These are phyloP conservation scores for Valencia hispanica DNA, from an alignment of 2,797 vertebrate genomes.

Conservation along the genomic window DNA sequence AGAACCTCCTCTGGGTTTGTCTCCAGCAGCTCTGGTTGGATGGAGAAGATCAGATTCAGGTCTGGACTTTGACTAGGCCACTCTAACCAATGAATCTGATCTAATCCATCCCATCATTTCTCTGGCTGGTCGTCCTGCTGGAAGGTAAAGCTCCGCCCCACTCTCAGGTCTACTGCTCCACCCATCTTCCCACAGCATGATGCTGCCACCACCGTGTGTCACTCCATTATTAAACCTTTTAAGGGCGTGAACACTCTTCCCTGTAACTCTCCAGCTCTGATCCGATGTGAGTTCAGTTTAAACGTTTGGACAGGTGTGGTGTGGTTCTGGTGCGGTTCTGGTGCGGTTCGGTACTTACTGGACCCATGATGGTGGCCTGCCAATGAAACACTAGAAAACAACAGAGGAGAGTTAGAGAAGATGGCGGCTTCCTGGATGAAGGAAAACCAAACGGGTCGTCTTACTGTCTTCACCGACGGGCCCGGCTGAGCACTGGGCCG, in stretches of 20 bases:
- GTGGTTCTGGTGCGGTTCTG: neutral
- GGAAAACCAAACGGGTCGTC: slow-evolving; percentile 27
- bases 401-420: neutral
- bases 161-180: too few species aligned
- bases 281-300: neutral
- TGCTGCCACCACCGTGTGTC: too few species aligned
- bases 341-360: slow-evolving; percentile 74
- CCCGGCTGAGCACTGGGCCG: slow-evolving; percentile 97
- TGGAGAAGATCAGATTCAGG: neutral
- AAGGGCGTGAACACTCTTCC: neutral
- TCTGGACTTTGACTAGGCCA: neutral
- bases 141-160: too few species aligned
- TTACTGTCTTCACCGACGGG: slow-evolving; percentile 97
- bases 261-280: neutral
- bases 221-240: too few species aligned
- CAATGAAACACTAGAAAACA: slow-evolving; percentile 86
- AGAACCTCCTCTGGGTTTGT: neutral
- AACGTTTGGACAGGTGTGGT: neutral
- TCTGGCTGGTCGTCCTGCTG: too few species aligned
- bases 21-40: neutral
- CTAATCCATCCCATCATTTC: neutral
- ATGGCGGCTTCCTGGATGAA: neutral
- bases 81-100: neutral
- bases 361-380: slow-evolving; percentile 94
- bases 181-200: too few species aligned